Evolutionary conservation across 2,888 invertebrate species (phyloP).

Genomic region (Loripinus fragilis): DNA sequence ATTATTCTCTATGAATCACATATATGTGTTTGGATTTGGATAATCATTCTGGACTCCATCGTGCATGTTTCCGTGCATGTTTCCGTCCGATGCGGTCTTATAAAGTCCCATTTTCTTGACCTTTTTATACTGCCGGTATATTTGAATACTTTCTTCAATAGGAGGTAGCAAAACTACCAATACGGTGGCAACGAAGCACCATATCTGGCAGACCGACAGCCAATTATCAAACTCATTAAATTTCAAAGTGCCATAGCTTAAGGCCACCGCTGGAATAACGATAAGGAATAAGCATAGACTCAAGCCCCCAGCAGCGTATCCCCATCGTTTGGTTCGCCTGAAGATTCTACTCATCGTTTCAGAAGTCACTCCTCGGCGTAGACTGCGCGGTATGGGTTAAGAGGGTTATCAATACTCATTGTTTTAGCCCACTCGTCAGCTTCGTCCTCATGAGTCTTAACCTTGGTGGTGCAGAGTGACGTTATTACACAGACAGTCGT

Average conservation of each 20-base stretch:
- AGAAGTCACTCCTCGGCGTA: slow-evolving; percentile 68
- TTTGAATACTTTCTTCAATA: slow-evolving; percentile 61
- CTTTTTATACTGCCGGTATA: slow-evolving; percentile 41
- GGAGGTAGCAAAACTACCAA: slow-evolving; percentile 61
- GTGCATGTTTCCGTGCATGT: too few species aligned
- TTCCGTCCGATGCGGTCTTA: too few species aligned
- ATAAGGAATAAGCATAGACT: slow-evolving; percentile 56
- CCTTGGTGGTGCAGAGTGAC: slow-evolving; percentile 69
- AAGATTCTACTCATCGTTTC: slow-evolving; percentile 60
- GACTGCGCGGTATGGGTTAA: slow-evolving; percentile 66
- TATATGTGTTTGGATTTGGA: too few species aligned
- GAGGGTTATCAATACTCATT: slow-evolving; percentile 54
- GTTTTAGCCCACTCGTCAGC: slow-evolving; percentile 69
- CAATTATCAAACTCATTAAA: slow-evolving; percentile 54
- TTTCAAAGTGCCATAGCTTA: slow-evolving; percentile 52
- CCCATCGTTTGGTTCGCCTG: slow-evolving; percentile 41
- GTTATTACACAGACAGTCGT: slow-evolving; percentile 67
- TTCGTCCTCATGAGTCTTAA: slow-evolving; percentile 54
- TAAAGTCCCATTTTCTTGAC: not conserved
- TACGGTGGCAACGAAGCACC: slow-evolving; percentile 53
- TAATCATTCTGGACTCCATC: too few species aligned
- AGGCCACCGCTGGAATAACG: slow-evolving; percentile 55
- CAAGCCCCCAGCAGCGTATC: slow-evolving; percentile 39
- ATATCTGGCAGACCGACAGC: slow-evolving; percentile 54
- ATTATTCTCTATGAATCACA: too few species aligned